Conservation (phyloP, 2,888 invertebrate species). For the Melipona beecheii region DNA sequence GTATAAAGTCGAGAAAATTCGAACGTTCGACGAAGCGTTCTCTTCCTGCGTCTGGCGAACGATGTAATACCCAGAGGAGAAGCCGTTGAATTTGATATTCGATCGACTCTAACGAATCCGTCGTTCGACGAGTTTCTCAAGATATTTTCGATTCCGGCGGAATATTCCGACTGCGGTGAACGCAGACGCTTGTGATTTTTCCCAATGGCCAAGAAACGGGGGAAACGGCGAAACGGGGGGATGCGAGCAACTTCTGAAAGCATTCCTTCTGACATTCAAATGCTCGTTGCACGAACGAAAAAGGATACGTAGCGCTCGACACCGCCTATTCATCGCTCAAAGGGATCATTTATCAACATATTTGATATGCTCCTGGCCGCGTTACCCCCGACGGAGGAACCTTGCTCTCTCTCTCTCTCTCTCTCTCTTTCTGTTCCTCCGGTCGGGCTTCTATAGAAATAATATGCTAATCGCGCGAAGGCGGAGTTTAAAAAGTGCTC, state of each 20-base stretch:
- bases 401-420: conserved; percentile 55
- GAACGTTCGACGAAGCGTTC: neutral
- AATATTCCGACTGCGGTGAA: conserved; percentile 48
- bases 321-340: conserved; percentile 81
- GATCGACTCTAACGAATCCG: conserved; percentile 40
- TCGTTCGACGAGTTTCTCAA: conserved; percentile 28
- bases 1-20: neutral
- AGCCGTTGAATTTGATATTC: conserved; percentile 41
- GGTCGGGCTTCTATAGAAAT: conserved; percentile 78
- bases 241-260: conserved; percentile 40
- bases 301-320: conserved; percentile 73
- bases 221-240: conserved; percentile 31
- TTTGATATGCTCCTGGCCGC: conserved; percentile 82
- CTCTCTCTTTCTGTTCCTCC: conserved; percentile 19
- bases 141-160: conserved; percentile 54
- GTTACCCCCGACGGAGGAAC: conserved; percentile 67
- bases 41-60: neutral
- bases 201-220: conserved; percentile 6
- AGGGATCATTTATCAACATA: conserved; percentile 84
- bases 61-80: conserved; percentile 27
- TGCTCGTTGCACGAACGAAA: conserved; percentile 71
- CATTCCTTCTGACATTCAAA: conserved; percentile 82
- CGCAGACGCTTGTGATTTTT: conserved; percentile 66
- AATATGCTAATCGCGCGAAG: conserved; percentile 83
- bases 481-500: conserved; percentile 84